Evolutionary conservation across 2,888 invertebrate species (phyloP), one percentile per base, ranked within the genome.

Genomic region (Synanthedon tipuliformis): DNA sequence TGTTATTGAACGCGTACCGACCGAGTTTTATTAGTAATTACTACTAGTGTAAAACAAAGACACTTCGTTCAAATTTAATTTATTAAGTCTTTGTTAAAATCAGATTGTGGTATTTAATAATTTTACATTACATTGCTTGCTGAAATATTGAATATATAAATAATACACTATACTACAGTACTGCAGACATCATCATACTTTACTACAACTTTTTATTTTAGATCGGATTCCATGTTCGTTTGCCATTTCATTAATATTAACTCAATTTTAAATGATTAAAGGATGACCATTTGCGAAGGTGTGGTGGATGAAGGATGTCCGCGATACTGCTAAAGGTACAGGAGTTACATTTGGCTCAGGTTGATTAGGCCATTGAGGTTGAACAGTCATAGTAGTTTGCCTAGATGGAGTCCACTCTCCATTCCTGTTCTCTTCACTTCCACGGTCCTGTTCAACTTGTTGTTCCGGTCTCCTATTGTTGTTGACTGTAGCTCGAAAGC

Each of bases 401-500:
- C 18, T 16, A 15, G 23, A 18, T 12, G 49, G 16, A 15, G 13
- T 23, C 49, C 49, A 18, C 16, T 49, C 49, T 12, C n/a, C 45
- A 16, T 49, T 16, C 16, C 12, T 16, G 13, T 49, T 49, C 12
- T 49, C 49, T 5, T 49, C 49, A 16, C 45, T 52, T 50, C 41
- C 51, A 41, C 53, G 45, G 55, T 61, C 57, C 55, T 57, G 61
- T 52, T 4, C 61, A 55, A n/a, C 12, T 40, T 59, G 52, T 13
- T 56, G 54, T 3, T 52, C 41, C 7, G 54, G 23, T 15, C 59
- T 52, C 52, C 62, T 51, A 53, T 84, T 76, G 59, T 86, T 85
- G 59, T 81, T 86, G 1, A 89, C 89, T 4, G 86, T 84, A 27
- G 89, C 89, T 57, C 81, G 80, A 66, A 90, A 90, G 1, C 89